These are phyloP conservation scores for Archips xylosteana DNA, from an alignment of 2,888 invertebrate species.

Conservation along the genomic window DNA sequence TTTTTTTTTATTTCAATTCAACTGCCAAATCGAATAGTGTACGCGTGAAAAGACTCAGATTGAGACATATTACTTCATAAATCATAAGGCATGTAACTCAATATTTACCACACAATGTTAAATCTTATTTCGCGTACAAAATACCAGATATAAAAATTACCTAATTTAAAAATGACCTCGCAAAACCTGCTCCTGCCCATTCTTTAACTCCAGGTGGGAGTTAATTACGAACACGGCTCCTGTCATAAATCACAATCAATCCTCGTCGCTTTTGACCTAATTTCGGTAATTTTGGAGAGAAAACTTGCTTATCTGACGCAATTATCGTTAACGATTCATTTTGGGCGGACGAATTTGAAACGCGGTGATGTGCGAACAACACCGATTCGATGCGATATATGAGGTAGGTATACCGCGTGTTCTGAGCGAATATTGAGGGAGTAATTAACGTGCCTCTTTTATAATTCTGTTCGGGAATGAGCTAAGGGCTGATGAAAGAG, in stretches of 20 bases:
- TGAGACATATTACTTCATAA: too few relatives aligned
- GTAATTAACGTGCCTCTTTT: neutral
- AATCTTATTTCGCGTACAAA: too few relatives aligned
- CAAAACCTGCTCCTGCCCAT: conserved; percentile 14
- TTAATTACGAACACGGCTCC: conserved; percentile 39
- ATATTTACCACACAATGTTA: too few relatives aligned
- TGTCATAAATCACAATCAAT: conserved; percentile 45
- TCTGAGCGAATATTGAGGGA: neutral
- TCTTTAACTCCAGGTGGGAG: conserved; percentile 35
- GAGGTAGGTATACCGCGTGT: neutral
- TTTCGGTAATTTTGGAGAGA: conserved; percentile 38
- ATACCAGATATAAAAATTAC: neutral
- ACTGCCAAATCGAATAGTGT: too few relatives aligned
- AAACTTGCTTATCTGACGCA: conserved; percentile 34
- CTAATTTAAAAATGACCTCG: conserved; percentile 8
- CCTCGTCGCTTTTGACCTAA: conserved; percentile 42
- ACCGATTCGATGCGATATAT: neutral
- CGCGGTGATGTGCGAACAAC: neutral
- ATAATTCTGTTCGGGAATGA: neutral
- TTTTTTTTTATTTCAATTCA: too few relatives aligned
- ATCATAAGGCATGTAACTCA: too few relatives aligned
- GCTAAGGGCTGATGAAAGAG: neutral
- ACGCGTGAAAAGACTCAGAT: too few relatives aligned
- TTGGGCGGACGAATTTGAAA: neutral
- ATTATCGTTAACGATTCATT: conserved; percentile 25